Evolutionary conservation across 2,113 vertebrate genomes (phyloP), one percentile per base, ranked within the genome.

Genomic region (Lophotis ruficrista): DNA sequence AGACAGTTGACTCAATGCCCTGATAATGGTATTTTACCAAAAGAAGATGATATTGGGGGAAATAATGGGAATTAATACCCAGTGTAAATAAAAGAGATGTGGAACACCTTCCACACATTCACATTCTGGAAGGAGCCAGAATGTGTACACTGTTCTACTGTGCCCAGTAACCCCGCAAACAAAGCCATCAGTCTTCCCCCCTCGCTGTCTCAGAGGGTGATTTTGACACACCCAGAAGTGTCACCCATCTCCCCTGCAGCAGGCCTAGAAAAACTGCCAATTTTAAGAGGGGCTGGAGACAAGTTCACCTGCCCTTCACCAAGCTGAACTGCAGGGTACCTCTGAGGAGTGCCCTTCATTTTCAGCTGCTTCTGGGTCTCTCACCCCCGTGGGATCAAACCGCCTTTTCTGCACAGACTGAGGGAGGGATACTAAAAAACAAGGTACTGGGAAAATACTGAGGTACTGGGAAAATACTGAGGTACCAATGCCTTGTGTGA

Each of bases 21-120:
- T 18, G 19, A 12, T 37, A 58, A 60, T 3, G 21, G 25, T 13
- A 12, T 79, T 88, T 53, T 18, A 60, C 54, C 30, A 51, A 25
- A 56, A 33, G 28, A 33, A 35, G 9, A 9, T 0, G 2, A 27
- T 15, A 13, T 1, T 22, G 70, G 10, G 20, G 31, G 18, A 61
- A 35, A 31, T 2, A 35, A 12, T 10, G 7, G 20, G 7, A 47
- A 51, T 6, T 35, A 20, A 58, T 9, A 23, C 4, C 5, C 7
- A 22, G 21, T 6, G 7, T 3, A 6, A 56, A 25, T 0, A 25
- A 47, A 22, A 51, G 10, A 1, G 43, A 45, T 10, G 12, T 12
- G 18, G 17, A 23, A 18, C 18, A 4, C 7, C 37, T 10, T 2
- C 19, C 38, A 7, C 14, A 20, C 43, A 1, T 4, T 31, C 3